A percentile compares a stretch with the other conserved stretches of the same genome.
Conservation (phyloP, 2,797 vertebrate genomes). For the Arremon aurantiirostris region DNA sequence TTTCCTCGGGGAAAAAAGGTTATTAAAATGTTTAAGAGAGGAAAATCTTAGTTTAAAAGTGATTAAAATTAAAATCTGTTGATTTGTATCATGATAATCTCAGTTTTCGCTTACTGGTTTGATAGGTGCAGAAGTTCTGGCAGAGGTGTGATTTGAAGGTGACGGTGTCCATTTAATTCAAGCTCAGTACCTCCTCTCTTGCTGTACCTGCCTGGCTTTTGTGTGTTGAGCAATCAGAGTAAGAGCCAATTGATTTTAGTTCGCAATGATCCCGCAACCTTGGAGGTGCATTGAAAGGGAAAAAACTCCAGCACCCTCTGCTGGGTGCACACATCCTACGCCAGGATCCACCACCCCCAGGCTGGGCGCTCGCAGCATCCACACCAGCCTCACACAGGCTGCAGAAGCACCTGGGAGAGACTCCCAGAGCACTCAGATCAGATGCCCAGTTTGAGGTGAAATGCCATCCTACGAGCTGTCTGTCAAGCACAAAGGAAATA, state of each 20-base stretch:
- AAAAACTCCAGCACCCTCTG: constrained; percentile 68
- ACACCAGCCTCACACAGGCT: neutral
- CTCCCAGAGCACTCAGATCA: neutral
- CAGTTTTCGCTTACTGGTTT: neutral
- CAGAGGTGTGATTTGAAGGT: constrained; percentile 5
- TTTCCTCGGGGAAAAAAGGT: fast-evolving
- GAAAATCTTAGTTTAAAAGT: neutral
- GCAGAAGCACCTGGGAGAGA: neutral
- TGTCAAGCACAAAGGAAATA: neutral
- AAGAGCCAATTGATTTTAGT: constrained; percentile 39
- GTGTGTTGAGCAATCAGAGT: constrained; percentile 30
- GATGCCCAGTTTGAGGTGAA: neutral
- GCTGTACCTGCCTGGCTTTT: constrained; percentile 13
- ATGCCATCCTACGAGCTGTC: neutral
- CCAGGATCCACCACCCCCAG: neutral
- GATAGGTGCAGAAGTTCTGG: neutral
- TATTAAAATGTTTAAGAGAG: neutral
- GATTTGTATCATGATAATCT: fast-evolving
- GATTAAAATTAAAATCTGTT: neutral
- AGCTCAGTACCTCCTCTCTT: neutral
- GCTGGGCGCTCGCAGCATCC: fast-evolving
- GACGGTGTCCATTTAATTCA: neutral
- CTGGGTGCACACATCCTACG: constrained; percentile 48
- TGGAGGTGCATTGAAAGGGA: constrained; percentile 41
- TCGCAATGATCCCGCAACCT: neutral